These are phyloP conservation scores for Alauda arvensis DNA, from an alignment of 2,797 vertebrate species.

Conservation along the genomic window DNA sequence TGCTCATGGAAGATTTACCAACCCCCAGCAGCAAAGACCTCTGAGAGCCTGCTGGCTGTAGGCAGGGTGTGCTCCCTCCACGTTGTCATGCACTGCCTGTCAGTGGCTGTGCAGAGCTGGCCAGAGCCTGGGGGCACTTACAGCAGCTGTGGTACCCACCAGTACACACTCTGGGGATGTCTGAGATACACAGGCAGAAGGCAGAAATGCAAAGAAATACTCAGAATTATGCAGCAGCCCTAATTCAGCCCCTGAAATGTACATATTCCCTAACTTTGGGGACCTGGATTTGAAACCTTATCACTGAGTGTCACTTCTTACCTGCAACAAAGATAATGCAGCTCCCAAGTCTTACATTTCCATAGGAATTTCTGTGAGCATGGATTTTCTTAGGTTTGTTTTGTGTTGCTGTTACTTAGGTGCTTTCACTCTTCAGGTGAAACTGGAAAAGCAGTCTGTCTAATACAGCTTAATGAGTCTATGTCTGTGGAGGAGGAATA, in stretches of 20 bases:
- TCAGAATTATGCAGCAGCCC: not conserved
- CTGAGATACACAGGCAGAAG: not conserved
- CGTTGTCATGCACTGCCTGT: rapidly evolving
- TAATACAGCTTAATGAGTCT: not conserved
- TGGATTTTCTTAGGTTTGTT: not conserved
- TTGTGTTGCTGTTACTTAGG: not conserved
- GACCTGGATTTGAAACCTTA: not conserved
- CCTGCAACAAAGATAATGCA: not conserved
- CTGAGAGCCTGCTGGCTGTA: not conserved
- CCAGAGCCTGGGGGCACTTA: not conserved
- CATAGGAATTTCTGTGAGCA: not conserved
- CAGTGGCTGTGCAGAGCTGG: rapidly evolving
- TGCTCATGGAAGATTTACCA: not conserved
- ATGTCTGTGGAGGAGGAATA: not conserved
- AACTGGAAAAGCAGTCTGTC: not conserved
- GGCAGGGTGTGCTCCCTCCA: not conserved
- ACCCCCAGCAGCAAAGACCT: not conserved
- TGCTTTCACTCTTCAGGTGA: not conserved
- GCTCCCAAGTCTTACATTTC: not conserved
- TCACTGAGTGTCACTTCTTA: rapidly evolving
- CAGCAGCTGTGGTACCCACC: not conserved
- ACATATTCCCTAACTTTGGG: not conserved
- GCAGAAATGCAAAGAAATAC: not conserved
- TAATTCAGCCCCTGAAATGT: not conserved
- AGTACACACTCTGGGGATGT: not conserved